phyloP scores from a whole-genome alignment of 2,797 vertebrate genomes.

The Tauraco hartlaubi region DNA sequence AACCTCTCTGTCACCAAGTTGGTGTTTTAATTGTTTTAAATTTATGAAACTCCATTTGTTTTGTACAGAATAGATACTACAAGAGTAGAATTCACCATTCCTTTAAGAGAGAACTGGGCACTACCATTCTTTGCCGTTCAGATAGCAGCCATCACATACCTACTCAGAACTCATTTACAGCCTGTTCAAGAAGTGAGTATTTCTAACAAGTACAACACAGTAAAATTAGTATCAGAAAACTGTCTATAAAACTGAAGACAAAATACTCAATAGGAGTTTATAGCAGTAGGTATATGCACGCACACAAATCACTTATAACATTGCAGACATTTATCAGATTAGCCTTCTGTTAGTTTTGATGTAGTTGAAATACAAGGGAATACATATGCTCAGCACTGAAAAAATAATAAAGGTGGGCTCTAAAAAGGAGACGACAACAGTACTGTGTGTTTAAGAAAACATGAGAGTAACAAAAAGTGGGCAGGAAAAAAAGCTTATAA shows the following conservation, averaged over 20 bases:
- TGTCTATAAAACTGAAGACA: not conserved
- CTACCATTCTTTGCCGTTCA: constrained; percentile 95
- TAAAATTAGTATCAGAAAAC: not conserved
- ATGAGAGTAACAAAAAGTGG: not conserved
- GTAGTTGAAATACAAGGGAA: not conserved
- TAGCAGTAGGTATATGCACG: not conserved
- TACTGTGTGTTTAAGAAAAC: not conserved
- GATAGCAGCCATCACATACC: constrained; percentile 90
- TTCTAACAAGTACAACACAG: not conserved
- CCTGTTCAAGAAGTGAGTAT: constrained; percentile 87
- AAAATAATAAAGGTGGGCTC: not conserved
- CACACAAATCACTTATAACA: not conserved
- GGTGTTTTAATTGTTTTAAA: not conserved
- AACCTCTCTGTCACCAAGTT: not conserved
- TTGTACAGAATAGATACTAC: constrained; percentile 92
- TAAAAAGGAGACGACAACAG: not conserved
- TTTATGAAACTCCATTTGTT: constrained; percentile 15
- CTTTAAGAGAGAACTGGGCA: constrained; percentile 97
- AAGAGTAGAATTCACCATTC: constrained; percentile 97
- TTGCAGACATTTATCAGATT: not conserved
- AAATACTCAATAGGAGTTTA: not conserved
- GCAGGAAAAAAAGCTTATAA: not conserved
- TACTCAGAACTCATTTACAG: constrained; percentile 87
- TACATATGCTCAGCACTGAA: not conserved
- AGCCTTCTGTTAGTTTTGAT: not conserved